Conservation (phyloP, 2,888 invertebrate genomes). For the Nematopogon swammerdamellus region DNA sequence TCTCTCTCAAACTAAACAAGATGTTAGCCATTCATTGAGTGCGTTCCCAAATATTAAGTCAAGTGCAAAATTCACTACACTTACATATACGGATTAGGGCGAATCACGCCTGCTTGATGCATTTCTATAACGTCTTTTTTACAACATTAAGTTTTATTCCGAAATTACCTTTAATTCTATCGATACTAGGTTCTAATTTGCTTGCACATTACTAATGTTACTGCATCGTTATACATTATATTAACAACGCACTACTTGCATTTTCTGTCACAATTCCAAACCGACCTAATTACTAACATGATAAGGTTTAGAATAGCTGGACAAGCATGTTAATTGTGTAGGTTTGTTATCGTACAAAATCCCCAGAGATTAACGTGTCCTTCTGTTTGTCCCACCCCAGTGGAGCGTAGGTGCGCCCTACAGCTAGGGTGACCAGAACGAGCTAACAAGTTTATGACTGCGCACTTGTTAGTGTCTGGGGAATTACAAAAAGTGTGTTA, state of each 20-base stretch:
- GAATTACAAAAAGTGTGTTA: conserved; percentile 47
- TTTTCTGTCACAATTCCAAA: too few relatives aligned
- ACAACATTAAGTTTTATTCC: too few relatives aligned
- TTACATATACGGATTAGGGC: conserved; percentile 42
- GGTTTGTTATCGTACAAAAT: conserved; percentile 35
- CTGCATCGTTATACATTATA: too few relatives aligned
- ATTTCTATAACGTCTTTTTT: too few relatives aligned
- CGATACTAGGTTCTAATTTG: too few relatives aligned
- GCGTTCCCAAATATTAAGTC: conserved; percentile 23
- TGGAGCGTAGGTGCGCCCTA: conserved; percentile 20
- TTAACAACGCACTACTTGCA: too few relatives aligned
- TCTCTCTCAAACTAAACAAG: conserved; percentile 27
- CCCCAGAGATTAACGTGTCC: conserved; percentile 30
- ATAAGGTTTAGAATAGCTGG: too few relatives aligned
- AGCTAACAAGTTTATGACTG: conserved; percentile 43
- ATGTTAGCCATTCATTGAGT: conserved; percentile 32
- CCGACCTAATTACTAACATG: too few relatives aligned
- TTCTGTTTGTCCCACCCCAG: conserved; percentile 1
- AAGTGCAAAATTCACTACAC: conserved; percentile 48
- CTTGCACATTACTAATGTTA: too few relatives aligned
- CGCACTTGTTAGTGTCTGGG: conserved; percentile 41
- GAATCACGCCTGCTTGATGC: conserved; percentile 45
- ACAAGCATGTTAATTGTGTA: conserved; percentile 27
- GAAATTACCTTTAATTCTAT: too few relatives aligned
- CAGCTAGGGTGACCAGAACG: conserved; percentile 7